Evolutionary conservation across 2,888 invertebrate genomes (phyloP), one percentile per base, ranked within the genome.

Genomic region (Ophraella communa): DNA sequence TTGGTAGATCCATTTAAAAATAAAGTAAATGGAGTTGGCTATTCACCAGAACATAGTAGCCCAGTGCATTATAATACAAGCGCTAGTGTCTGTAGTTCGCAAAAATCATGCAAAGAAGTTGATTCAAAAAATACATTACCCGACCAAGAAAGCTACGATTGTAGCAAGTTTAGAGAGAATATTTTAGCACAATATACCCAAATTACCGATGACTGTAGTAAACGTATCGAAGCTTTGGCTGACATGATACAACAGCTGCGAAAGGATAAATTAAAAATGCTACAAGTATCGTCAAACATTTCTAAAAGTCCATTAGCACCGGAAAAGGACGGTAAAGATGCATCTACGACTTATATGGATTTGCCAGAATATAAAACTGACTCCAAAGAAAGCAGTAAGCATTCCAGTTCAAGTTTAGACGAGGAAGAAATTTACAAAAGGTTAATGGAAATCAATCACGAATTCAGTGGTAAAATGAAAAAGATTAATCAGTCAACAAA

Each of bases 191-290:
- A 84, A 47, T 87, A 85, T 62, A 82, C 85, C 0, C 80, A 85
- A 67, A 80, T 87, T 11, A 85, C 87, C 0, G 85, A 84, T 47
- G 83, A 82, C 47, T 87, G 86, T 59, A 83, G 83, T 0, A 83
- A 86, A 66, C 82, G 87, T 64, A 88, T 89, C 49, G 83, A 84
- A 1, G 84, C 85, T 62, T 75, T 89, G 4, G 83, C 85, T 0
- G 83, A 84, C 8, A 82, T 86, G 72, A 87, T 89, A 11, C 82
- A 84, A n/a, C 83, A 85, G 74, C 84, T 88, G 4, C 83, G 88
- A n/a, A 80, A 83, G 57, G 88, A 88, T 72, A 86, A 85, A 67
- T 80, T 83, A 49, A 81, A 82, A 47, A 79, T 86, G 70, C 30
- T 73, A 11, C 59, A 67, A 27, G 64, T 83, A 3, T 70, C 82